A percentile compares a stretch with the other conserved stretches of the same genome.
Conservation (phyloP, 2,888 invertebrate genomes). For the Pseudanteris insignis region DNA sequence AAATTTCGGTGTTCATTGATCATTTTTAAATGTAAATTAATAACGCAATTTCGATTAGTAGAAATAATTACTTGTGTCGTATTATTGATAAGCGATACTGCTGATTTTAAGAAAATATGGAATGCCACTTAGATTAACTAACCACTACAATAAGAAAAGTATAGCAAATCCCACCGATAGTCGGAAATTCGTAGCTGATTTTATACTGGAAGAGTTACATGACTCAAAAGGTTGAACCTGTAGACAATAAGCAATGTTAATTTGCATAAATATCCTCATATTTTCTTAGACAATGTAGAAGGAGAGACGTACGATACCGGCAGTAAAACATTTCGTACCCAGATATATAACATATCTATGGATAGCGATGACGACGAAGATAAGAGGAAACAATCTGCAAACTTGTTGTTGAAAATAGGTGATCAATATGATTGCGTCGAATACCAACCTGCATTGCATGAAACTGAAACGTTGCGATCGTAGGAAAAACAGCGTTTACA, state of each 20-base stretch:
- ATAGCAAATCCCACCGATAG: no score
- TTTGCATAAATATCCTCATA: slow-evolving; percentile 20
- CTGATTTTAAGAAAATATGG: no score
- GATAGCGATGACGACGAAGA: background rate
- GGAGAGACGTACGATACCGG: slow-evolving; percentile 13
- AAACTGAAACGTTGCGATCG: slow-evolving; percentile 4
- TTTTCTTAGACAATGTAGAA: slow-evolving; percentile 7
- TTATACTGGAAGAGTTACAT: slow-evolving; percentile 18
- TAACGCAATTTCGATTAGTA: no score
- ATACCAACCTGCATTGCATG: background rate
- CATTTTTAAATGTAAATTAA: no score
- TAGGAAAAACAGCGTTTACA: slow-evolving; percentile 15
- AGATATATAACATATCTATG: slow-evolving; percentile 15
- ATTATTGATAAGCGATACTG: no score
- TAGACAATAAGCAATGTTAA: slow-evolving; percentile 12
- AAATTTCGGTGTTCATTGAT: no score
- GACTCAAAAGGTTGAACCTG: slow-evolving; percentile 3
- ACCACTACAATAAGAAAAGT: no score
- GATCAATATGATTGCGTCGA: slow-evolving; percentile 1
- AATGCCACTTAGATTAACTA: no score
- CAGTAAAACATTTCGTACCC: slow-evolving; percentile 1
- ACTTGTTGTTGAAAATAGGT: background rate
- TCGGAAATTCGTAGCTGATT: slow-evolving; percentile 3
- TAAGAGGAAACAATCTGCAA: background rate
- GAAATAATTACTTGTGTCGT: no score